Conservation (phyloP, 2,888 invertebrate genomes). For the Magallana nippona region DNA sequence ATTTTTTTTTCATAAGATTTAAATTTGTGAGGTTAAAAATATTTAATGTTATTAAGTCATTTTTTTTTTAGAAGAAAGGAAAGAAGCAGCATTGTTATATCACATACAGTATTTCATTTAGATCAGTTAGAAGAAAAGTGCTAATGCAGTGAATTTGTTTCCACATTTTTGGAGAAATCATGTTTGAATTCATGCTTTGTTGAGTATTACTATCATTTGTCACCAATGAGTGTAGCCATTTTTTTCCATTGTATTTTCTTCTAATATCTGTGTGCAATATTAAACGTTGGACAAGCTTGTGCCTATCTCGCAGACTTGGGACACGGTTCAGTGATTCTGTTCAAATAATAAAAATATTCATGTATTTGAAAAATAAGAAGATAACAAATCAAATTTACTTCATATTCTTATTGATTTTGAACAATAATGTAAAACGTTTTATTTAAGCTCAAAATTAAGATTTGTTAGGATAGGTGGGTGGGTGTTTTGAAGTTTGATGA, state of each 20-base stretch:
- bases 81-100: not conserved
- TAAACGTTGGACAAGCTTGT: slow-evolving; percentile 33
- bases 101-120: not conserved
- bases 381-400: not conserved
- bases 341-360: not conserved
- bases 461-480: not conserved
- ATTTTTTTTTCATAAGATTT: not conserved
- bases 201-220: slow-evolving; percentile 25
- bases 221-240: slow-evolving; percentile 33
- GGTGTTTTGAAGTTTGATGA: not conserved
- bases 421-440: too few relatives aligned
- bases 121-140: not conserved
- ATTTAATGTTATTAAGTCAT: not conserved
- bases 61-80: not conserved
- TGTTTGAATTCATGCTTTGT: slow-evolving; percentile 31
- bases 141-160: slow-evolving; percentile 26
- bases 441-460: not conserved
- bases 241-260: slow-evolving; percentile 30
- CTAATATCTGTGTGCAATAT: slow-evolving; percentile 35
- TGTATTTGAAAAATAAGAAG: not conserved
- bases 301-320: slow-evolving; percentile 27
- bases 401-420: too few relatives aligned
- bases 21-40: too few relatives aligned
- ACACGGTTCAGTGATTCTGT: not conserved
- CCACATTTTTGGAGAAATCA: slow-evolving; percentile 26